Conservation (phyloP, 2,797 vertebrate genomes). For the Paramormyrops hopkinsi region DNA sequence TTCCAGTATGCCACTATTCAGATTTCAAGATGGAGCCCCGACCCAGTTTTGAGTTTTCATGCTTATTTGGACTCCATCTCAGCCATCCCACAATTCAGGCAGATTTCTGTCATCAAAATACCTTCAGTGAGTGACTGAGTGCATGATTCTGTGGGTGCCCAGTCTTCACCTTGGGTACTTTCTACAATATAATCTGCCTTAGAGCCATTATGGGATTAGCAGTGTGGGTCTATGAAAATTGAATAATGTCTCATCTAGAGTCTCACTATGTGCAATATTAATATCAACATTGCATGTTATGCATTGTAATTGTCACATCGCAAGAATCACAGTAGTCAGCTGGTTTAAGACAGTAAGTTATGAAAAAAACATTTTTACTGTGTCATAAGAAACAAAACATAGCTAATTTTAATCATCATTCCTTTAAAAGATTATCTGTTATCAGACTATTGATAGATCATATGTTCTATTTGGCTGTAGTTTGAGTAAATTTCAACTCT, state of each 20-base stretch:
- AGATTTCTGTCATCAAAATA: background rate
- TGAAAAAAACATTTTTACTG: background rate
- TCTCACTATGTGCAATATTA: background rate
- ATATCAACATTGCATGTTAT: background rate
- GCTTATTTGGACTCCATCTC: background rate
- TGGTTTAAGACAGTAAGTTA: background rate
- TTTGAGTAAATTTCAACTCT: background rate
- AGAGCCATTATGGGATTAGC: background rate
- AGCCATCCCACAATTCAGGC: background rate
- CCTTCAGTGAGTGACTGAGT: background rate
- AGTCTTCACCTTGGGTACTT: background rate
- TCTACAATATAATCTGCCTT: background rate
- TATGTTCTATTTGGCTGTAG: background rate
- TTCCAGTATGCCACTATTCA: background rate
- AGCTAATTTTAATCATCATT: background rate
- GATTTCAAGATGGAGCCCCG: background rate
- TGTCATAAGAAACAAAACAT: background rate
- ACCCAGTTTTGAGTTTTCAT: background rate
- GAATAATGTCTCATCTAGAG: background rate
- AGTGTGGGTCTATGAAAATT: background rate
- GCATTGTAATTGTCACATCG: background rate
- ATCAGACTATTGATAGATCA: background rate
- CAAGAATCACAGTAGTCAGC: background rate
- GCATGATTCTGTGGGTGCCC: background rate
- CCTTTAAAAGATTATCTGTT: background rate